Percentiles rank a stretch among this genome's conserved stretches.
Conservation (phyloP, 1,140 invertebrate genomes). For the Panulirus ornatus region DNA sequence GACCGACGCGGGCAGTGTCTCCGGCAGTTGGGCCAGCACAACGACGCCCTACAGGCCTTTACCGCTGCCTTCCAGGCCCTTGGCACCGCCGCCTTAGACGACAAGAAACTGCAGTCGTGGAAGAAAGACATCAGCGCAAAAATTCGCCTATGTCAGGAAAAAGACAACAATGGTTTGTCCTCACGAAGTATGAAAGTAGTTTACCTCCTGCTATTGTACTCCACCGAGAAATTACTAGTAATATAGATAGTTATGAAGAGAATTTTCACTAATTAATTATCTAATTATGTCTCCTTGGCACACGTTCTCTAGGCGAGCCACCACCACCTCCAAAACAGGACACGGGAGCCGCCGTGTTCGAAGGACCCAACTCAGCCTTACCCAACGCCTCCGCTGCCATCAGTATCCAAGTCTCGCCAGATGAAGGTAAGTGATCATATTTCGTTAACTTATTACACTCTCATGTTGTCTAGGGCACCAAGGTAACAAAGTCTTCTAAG, state of each 20-base stretch:
- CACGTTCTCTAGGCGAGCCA: too few species aligned
- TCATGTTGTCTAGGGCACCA: too few species aligned
- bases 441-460: too few species aligned
- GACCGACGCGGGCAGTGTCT: constrained; percentile 88
- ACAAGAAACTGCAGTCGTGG: constrained; percentile 83
- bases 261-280: too few species aligned
- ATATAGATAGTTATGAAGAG: too few species aligned
- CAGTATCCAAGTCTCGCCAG: neutral
- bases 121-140: constrained; percentile 85
- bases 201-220: too few species aligned
- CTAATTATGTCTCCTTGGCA: too few species aligned
- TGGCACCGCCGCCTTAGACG: constrained; percentile 82
- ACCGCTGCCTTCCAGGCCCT: constrained; percentile 82
- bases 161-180: neutral
- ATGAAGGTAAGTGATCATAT: constrained; percentile 22
- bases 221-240: too few species aligned
- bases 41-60: constrained; percentile 84
- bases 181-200: too few species aligned
- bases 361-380: neutral
- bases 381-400: constrained; percentile 42
- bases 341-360: neutral
- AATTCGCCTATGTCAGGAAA: constrained; percentile 79
- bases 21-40: constrained; percentile 84
- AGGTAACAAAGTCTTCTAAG: too few species aligned
- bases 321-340: neutral